Conservation (phyloP, 2,888 invertebrate species). For the Zelleria hepariella region DNA sequence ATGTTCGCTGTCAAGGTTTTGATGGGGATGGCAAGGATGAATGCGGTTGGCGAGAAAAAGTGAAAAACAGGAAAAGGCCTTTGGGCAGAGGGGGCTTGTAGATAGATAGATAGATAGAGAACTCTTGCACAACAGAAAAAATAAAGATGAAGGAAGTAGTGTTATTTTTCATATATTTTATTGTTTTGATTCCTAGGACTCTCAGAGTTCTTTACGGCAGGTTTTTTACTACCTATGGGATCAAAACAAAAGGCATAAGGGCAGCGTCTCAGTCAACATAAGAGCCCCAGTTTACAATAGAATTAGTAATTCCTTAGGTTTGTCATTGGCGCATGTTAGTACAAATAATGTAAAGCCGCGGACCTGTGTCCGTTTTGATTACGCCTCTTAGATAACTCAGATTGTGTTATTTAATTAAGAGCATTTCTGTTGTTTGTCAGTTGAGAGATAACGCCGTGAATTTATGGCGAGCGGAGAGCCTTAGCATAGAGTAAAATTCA, state of each 20-base stretch:
- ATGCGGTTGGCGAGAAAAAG: too few relatives aligned
- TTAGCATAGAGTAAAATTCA: slow-evolving; percentile 12
- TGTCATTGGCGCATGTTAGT: slow-evolving; percentile 14
- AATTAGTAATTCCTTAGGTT: slow-evolving; percentile 28
- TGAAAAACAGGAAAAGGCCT: too few relatives aligned
- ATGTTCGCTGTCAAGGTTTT: too few relatives aligned
- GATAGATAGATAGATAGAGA: too few relatives aligned
- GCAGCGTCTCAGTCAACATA: background rate
- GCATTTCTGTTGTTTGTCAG: slow-evolving; percentile 46
- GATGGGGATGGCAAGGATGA: too few relatives aligned
- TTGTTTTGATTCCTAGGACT: too few relatives aligned
- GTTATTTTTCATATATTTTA: too few relatives aligned
- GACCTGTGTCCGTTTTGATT: slow-evolving; percentile 59
- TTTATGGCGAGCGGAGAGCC: slow-evolving; percentile 60
- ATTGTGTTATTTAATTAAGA: slow-evolving; percentile 53
- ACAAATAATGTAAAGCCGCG: slow-evolving; percentile 25
- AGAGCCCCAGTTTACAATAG: slow-evolving; percentile 31
- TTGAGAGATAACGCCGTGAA: slow-evolving; percentile 42
- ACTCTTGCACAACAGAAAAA: too few relatives aligned
- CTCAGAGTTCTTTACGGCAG: background rate
- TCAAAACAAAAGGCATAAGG: background rate
- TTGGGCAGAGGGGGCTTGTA: too few relatives aligned
- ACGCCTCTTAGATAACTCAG: slow-evolving; percentile 47
- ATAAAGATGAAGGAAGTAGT: too few relatives aligned
- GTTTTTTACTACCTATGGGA: background rate